Evolutionary conservation across 2,113 vertebrate genomes (phyloP), one percentile per base, ranked within the genome.

Genomic region (Boleophthalmus pectinirostris): DNA sequence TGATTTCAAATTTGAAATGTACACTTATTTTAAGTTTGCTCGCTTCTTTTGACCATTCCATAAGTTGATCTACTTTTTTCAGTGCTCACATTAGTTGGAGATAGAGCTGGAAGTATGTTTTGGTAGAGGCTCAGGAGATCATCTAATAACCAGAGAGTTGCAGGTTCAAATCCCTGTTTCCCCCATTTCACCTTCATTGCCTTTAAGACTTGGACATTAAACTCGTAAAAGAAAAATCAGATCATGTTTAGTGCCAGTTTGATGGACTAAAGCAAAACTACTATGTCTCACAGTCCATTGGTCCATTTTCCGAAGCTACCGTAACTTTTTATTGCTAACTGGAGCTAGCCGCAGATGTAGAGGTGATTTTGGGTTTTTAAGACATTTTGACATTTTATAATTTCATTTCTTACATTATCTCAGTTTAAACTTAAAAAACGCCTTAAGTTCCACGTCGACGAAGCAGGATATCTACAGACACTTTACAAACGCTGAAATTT

Each of bases 401-500:
- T n/a, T 38, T 69, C 71, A 68, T 70, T 63, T 69, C 38, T 43
- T 43, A 43, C 38, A 43, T 43, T 43, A 66, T 69, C 66, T 54
- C 29, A 69, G 60, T 61, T 69, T 75, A 70, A 33, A 88, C 69
- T 11, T 58, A 58, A 58, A 60, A 60, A 77, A 16, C 78, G 82
- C 82, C 77, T 85, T 84, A 79, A 83, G 81, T 43, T 43, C 85
- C 75, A 79, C 70, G 2, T 88, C 79, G 79, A 85, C 73, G 38
- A 74, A 83, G 85, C 80, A 79, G 9, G 5, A 68, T 90, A 90
- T 91, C 89, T 93, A 93, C 86, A 92, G 51, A 85, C 84, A 89
- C 82, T 78, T 81, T 88, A 90, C 84, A 87, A 74, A 80, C 89
- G 80, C 78, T 64, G 74, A 72, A 78, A 43, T 43, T 43, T 43